Percentiles rank a stretch among this genome's conserved stretches.
phyloP scores from a whole-genome alignment of 2,113 vertebrate species.

The Pithys albifrons region DNA sequence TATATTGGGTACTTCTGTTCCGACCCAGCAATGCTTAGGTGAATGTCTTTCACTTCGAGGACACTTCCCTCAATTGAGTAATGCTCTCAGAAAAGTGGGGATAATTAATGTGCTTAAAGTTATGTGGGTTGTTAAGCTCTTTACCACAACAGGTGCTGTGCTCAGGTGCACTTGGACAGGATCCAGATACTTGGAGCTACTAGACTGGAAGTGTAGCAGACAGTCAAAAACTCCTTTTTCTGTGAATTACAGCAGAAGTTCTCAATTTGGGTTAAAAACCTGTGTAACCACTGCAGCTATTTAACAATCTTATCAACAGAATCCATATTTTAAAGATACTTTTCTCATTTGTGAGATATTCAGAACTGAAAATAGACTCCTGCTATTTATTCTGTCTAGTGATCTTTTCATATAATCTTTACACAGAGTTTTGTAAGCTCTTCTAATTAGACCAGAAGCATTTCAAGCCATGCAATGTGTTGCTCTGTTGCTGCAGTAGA shows the following conservation, averaged over 20 bases:
- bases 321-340: not conserved
- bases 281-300: not conserved
- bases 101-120: not conserved
- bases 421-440: not conserved
- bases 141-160: not conserved
- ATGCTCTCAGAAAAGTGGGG: not conserved
- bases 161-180: not conserved
- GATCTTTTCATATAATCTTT: conserved; percentile 25
- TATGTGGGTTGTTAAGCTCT: not conserved
- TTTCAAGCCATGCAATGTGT: not conserved
- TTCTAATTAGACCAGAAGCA: conserved; percentile 34
- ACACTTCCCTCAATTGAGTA: not conserved
- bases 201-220: not conserved
- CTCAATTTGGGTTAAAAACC: not conserved
- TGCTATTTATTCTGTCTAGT: not conserved
- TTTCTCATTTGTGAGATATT: not conserved
- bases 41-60: not conserved
- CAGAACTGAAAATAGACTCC: not conserved
- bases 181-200: not conserved
- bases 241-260: not conserved
- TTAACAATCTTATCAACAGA: not conserved
- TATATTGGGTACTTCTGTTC: not conserved
- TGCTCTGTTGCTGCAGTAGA: not conserved
- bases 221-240: not conserved
- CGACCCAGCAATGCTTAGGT: not conserved